Percentiles rank a stretch among this genome's conserved stretches.
Conservation (phyloP, 2,888 invertebrate species). For the Malacosoma neustria region DNA sequence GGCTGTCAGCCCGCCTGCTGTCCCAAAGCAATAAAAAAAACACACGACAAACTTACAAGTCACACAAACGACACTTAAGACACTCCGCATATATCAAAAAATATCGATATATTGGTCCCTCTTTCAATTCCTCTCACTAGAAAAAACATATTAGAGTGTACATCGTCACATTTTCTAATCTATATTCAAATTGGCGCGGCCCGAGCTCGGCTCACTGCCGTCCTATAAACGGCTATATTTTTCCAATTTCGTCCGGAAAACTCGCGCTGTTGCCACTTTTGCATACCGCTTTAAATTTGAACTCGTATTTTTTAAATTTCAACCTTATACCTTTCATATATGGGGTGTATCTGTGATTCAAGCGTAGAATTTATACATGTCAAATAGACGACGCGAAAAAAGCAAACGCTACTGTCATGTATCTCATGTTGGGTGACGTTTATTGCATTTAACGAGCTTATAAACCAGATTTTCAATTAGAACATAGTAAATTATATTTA, state of each 20-base stretch:
- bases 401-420: slow-evolving; percentile 36
- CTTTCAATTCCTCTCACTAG: slow-evolving; percentile 25
- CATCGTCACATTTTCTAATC: slow-evolving; percentile 70
- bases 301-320: slow-evolving; percentile 3
- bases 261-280: slow-evolving; percentile 39
- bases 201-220: slow-evolving; percentile 43
- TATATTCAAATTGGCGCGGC: slow-evolving; percentile 69
- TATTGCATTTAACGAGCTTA: too few species aligned
- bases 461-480: too few species aligned
- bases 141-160: slow-evolving; percentile 59
- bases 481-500: too few species aligned
- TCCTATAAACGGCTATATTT: slow-evolving; percentile 66
- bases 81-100: too few species aligned
- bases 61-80: too few species aligned
- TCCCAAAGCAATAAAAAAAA: too few species aligned
- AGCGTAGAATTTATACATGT: slow-evolving; percentile 13
- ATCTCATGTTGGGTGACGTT: slow-evolving; percentile 30
- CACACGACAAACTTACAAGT: too few species aligned
- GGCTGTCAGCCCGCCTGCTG: too few species aligned
- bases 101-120: slow-evolving; percentile 1
- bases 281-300: slow-evolving; percentile 22
- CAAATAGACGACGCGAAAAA: slow-evolving; percentile 33
- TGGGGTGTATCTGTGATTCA: too few species aligned
- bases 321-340: slow-evolving; percentile 16
- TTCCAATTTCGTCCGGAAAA: slow-evolving; percentile 67